These are phyloP conservation scores for Oscheius sp. DNA, from an alignment of 2,888 invertebrate genomes.

Conservation along the genomic window DNA sequence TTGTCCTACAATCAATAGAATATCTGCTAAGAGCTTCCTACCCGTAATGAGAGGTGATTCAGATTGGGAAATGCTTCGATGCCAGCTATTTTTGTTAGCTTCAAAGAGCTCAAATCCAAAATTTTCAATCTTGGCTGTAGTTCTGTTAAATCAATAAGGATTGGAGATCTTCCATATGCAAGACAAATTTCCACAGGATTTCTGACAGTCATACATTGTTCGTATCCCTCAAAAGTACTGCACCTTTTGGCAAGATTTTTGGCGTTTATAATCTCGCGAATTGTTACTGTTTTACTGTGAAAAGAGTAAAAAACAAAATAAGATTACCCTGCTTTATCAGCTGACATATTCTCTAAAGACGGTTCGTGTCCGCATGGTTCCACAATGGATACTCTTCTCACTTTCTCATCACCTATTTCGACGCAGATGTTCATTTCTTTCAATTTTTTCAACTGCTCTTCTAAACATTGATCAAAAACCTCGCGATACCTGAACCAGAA, in stretches of 20 bases:
- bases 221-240: constrained; percentile 14
- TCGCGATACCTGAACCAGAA: constrained; percentile 35
- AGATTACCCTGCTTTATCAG: constrained; percentile 8
- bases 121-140: constrained; percentile 48
- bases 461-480: constrained; percentile 54
- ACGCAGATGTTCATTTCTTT: constrained; percentile 62
- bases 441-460: constrained; percentile 56
- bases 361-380: constrained; percentile 4
- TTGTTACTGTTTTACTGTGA: not conserved
- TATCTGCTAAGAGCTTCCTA: not conserved
- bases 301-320: not conserved
- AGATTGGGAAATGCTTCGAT: constrained; percentile 56
- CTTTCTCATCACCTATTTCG: constrained; percentile 38
- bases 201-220: constrained; percentile 23
- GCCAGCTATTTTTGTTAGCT: constrained; percentile 55
- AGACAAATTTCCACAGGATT: constrained; percentile 57
- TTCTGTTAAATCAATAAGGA: not conserved
- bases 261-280: not conserved
- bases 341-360: constrained; percentile 13
- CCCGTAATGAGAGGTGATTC: constrained; percentile 37
- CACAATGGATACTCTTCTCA: not conserved
- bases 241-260: not conserved
- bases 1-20: constrained; percentile 43
- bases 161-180: constrained; percentile 39
- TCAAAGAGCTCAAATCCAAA: constrained; percentile 53